A percentile compares a stretch with the other conserved stretches of the same genome.
phyloP scores from a whole-genome alignment of 2,113 vertebrate genomes.

The Orientallactaga bullata region DNA sequence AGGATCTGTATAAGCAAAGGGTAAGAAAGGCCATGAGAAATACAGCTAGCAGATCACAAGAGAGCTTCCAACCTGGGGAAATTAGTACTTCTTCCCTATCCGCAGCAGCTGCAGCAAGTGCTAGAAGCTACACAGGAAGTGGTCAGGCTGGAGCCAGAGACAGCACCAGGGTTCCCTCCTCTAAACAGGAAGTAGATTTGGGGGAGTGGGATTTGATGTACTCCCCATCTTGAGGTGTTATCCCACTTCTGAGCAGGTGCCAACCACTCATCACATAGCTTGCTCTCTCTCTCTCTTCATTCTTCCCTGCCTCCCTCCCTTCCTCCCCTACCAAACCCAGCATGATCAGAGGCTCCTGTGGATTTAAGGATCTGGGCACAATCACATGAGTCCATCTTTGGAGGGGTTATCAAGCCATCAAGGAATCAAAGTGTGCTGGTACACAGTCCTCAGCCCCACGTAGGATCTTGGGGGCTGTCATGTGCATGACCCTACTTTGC shows the following conservation, averaged over 20 bases:
- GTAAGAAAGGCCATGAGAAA: not conserved
- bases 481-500: not conserved
- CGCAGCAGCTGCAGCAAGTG: not conserved
- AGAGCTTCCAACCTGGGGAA: not conserved
- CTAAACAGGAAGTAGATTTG: not conserved
- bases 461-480: not conserved
- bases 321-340: not conserved
- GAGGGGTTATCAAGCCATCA: no score
- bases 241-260: not conserved
- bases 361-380: not conserved
- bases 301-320: not conserved
- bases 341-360: not conserved
- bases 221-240: not conserved
- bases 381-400: not conserved
- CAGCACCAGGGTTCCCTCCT: not conserved
- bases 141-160: not conserved
- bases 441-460: not conserved
- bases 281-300: not conserved
- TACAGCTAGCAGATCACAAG: not conserved
- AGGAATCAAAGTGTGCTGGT: not conserved
- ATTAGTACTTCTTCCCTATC: not conserved
- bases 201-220: not conserved
- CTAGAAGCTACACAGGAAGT: no score
- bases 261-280: not conserved
- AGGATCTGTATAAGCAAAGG: not conserved